Evolutionary conservation across 1,140 invertebrate species (phyloP).

Genomic region (Sminthurinus signatus): DNA sequence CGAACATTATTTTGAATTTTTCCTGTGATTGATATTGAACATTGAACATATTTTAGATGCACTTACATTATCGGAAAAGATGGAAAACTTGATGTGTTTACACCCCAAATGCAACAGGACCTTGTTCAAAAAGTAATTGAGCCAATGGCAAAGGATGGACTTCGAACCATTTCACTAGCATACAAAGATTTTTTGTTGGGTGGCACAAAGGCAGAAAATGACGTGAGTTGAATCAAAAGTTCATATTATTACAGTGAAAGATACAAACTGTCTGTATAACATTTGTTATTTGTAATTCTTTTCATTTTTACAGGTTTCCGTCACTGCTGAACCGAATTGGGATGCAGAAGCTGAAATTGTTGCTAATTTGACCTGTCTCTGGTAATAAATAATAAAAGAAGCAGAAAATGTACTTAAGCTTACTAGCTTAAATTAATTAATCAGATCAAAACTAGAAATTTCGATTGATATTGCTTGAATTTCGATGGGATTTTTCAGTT

Average conservation of each 20-base stretch:
- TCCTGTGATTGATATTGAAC: too few relatives aligned
- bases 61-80: slow-evolving; percentile 50
- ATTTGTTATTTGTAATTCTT: too few relatives aligned
- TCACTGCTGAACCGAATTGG: slow-evolving; percentile 53
- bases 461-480: too few relatives aligned
- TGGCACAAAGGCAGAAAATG: slow-evolving; percentile 31
- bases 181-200: slow-evolving; percentile 49
- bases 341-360: slow-evolving; percentile 55
- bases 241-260: too few relatives aligned
- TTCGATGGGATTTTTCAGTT: too few relatives aligned
- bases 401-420: too few relatives aligned
- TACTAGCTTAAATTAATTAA: too few relatives aligned
- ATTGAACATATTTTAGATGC: slow-evolving; percentile 49
- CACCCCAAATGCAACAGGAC: slow-evolving; percentile 47
- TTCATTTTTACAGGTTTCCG: slow-evolving; percentile 54
- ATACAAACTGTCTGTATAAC: too few relatives aligned
- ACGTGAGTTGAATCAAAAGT: slow-evolving; percentile 28
- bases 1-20: too few relatives aligned
- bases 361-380: slow-evolving; percentile 53
- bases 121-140: slow-evolving; percentile 56
- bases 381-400: too few relatives aligned
- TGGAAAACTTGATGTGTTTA: slow-evolving; percentile 49
- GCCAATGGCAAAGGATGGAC: slow-evolving; percentile 58
- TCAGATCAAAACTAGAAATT: too few relatives aligned
- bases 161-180: slow-evolving; percentile 52